phyloP scores from a whole-genome alignment of 1,140 invertebrate species.

The Diuraphis noxia region DNA sequence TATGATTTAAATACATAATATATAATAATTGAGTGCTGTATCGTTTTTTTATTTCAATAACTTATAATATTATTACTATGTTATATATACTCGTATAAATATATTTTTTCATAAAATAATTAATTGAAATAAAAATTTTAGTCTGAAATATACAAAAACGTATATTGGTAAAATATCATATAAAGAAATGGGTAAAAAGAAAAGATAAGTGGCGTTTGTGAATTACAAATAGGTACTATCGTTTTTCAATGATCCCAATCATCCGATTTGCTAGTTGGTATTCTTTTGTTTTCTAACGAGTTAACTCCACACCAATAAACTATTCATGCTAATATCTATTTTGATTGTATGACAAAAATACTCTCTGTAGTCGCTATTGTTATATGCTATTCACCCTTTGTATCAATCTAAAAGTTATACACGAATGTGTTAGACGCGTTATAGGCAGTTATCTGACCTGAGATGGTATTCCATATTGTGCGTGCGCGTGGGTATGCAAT shows the following conservation, averaged over 20 bases:
- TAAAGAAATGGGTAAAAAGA: not conserved
- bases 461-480: not conserved
- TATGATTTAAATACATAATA: not conserved
- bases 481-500: not conserved
- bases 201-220: not conserved
- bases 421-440: not conserved
- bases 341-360: not conserved
- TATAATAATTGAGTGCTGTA: not conserved
- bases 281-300: not conserved
- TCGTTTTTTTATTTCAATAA: not conserved
- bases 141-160: not conserved
- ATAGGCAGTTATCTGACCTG: not conserved
- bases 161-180: not conserved
- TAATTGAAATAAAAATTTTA: not conserved
- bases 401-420: not conserved
- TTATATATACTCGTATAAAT: too few relatives aligned
- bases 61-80: not conserved
- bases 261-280: not conserved
- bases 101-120: not conserved
- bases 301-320: not conserved
- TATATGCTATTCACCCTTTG: not conserved
- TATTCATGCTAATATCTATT: not conserved
- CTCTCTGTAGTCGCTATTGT: not conserved
- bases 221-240: not conserved
- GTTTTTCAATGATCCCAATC: not conserved